Evolutionary conservation across 23 tunicate species (phyloP), one percentile per base, ranked within the genome.

Genomic region (Halocynthia aurantium): DNA sequence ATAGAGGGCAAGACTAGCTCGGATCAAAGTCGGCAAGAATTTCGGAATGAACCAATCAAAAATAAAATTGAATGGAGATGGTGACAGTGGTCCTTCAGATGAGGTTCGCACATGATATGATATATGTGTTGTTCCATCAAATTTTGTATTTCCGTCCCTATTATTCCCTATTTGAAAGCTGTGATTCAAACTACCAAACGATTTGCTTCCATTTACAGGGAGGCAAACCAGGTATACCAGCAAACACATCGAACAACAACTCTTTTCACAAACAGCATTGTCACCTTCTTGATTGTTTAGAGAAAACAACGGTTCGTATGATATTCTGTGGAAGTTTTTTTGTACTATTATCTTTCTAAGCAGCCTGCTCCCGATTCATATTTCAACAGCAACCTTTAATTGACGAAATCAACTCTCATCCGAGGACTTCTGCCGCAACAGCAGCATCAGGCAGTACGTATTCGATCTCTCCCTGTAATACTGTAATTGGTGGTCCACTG

Each of bases 261-360:
- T n/a, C 57, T 44, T 83, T 82, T 61, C 51, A 61, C 62, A 80
- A 52, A n/a, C 80, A 76, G 5, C 92, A 91, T 56, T 91, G 81
- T 66, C 97, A 91, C 64, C 72, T 85, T 67, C 70, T 91, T 56
- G 70, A 81, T 58, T 91, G 97, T 60, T 64, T 91, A 17, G 97
- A 91, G 76, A 73, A 55, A 22, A 71, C 88, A 8, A 90, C 96
- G 54, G 93, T 87, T 70, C 55, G 52, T n/a, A 13, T 61, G 54
- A 44, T 7, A 17, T 60, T 15, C 2, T 15, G 64, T 15, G 18
- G n/a, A 15, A 60, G 18, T 15, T 60, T 60, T n/a, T 15, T 60
- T 1, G 64, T 60, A 60, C 18, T 15, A 0, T 15, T 15, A 17
- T 60, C 18, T 60, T 15, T 2, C n/a, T 17, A 60, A 19, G 19